Base-by-base conservation (phyloP, 2,888 invertebrate genomes). In the Rhimphoctona megacephalus region DNA sequence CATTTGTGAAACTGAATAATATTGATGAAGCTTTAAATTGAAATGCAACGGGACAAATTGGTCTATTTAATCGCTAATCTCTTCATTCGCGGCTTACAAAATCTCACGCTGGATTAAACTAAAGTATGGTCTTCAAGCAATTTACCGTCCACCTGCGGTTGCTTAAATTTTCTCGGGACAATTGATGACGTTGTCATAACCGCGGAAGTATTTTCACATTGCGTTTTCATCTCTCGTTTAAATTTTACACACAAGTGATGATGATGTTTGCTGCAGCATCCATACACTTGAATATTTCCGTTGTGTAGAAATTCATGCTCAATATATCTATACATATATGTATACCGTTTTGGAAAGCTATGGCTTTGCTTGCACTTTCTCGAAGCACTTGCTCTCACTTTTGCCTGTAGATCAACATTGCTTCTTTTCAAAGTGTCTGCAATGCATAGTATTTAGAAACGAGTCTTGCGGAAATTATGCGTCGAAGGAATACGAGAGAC, bases 301-400 rank as follows among this genome's bases (percentile, higher is more conserved):
- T 14, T 22, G 22, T 14, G 19, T 11, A 64, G 30, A 64, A 17
- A 73, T 49, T 39, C 19, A n/a, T 14, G 17, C 19, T 43, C 19
- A 25, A 39, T 49, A 67, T 43, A 7, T 39, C 14, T 46, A n/a
- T 46, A 70, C 7, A 14, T 39, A 14, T 25, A 25, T 30, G 6
- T 30, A 22, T 8, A 25, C 2, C 52, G 67, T 70, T 82, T 76
- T 81, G 69, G 83, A 86, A 84, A 84, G 86, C 83, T 33, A 39
- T n/a, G 46, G 33, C n/a, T 66, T 54, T 43, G 54, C 64, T 69
- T 76, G 81, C 61, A 77, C 86, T 86, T 86, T 86, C 86, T 84
- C 81, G 52, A 61, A 74, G 43, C 54, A 54, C 73, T 70, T 78
- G 78, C 86, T 86, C 86, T 86, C 78, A 74, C 83, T 81, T 61